These are phyloP conservation scores for Neodiprion pinetum DNA, from an alignment of 1,140 invertebrate genomes.

Conservation along the genomic window DNA sequence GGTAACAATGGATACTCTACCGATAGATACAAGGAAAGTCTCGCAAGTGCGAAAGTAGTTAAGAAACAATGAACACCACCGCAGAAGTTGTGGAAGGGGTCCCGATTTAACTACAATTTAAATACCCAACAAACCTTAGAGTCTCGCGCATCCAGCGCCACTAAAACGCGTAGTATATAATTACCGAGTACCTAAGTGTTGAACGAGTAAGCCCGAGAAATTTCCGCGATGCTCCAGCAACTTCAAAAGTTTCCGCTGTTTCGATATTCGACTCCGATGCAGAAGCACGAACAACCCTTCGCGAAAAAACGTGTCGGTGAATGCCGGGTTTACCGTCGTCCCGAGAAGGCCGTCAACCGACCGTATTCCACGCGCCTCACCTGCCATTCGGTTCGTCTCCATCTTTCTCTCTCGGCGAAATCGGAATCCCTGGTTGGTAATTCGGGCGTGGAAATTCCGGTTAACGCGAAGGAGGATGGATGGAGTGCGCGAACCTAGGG, in stretches of 20 bases:
- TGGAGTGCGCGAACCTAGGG: conserved; percentile 1
- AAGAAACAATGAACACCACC: background rate
- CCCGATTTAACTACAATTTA: background rate
- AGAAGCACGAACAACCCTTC: too few species aligned
- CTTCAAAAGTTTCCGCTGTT: too few species aligned
- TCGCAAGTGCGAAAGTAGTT: background rate
- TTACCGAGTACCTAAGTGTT: background rate
- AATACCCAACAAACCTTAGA: background rate
- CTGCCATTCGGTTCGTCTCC: background rate
- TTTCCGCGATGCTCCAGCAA: too few species aligned
- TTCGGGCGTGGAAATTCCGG: background rate
- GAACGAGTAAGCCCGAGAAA: background rate
- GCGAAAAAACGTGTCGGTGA: too few species aligned
- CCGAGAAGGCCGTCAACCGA: background rate
- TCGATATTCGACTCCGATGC: too few species aligned
- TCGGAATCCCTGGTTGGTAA: background rate
- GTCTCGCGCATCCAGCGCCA: background rate
- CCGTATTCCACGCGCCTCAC: background rate
- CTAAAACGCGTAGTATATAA: background rate
- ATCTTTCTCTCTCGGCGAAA: background rate
- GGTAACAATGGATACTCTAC: background rate
- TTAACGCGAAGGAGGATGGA: background rate
- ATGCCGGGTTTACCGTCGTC: background rate
- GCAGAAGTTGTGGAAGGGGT: background rate
- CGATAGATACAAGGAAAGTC: background rate